Conservation (phyloP, 1,140 invertebrate species). For the Drosophila fuyamai region DNA sequence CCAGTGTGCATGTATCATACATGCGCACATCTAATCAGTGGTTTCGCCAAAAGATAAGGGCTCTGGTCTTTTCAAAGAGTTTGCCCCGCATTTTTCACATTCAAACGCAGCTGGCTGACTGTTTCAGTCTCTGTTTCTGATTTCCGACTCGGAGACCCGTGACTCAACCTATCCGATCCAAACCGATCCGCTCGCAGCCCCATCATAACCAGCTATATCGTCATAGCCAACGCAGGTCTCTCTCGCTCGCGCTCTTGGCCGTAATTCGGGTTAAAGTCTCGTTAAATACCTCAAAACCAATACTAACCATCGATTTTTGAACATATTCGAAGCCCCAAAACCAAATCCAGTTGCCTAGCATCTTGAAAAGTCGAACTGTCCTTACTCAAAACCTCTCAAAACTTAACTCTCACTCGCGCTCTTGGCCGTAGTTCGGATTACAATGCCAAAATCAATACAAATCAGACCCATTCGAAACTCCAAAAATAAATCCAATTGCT, state of each 20-base stretch:
- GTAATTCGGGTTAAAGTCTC: slow-evolving; percentile 2
- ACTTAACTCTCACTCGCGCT: slow-evolving; percentile 7
- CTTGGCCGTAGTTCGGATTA: slow-evolving; percentile 10
- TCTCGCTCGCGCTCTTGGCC: slow-evolving; percentile 19
- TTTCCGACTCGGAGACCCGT: slow-evolving; percentile 37
- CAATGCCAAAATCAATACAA: not conserved
- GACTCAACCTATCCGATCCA: slow-evolving; percentile 56
- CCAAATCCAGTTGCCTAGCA: not conserved
- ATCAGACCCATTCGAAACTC: too few species aligned
- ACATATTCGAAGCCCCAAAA: not conserved
- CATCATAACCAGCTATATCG: slow-evolving; percentile 15
- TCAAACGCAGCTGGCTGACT: slow-evolving; percentile 48
- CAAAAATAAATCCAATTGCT: not conserved
- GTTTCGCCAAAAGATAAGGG: slow-evolving; percentile 69
- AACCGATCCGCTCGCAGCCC: slow-evolving; percentile 8
- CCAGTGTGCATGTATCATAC: slow-evolving; percentile 33
- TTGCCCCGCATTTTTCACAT: slow-evolving; percentile 35
- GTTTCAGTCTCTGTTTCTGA: slow-evolving; percentile 7
- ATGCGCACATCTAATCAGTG: slow-evolving; percentile 72
- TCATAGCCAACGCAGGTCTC: slow-evolving; percentile 25
- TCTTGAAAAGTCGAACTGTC: not conserved
- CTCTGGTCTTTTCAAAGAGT: slow-evolving; percentile 6
- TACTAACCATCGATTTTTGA: not conserved
- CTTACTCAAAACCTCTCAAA: too few species aligned
- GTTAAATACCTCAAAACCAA: not conserved